A percentile compares a stretch with the other conserved stretches of the same genome.
Evolutionary conservation across 2,797 vertebrate genomes (phyloP).

Genomic region (Enteromius thamalakanensis): DNA sequence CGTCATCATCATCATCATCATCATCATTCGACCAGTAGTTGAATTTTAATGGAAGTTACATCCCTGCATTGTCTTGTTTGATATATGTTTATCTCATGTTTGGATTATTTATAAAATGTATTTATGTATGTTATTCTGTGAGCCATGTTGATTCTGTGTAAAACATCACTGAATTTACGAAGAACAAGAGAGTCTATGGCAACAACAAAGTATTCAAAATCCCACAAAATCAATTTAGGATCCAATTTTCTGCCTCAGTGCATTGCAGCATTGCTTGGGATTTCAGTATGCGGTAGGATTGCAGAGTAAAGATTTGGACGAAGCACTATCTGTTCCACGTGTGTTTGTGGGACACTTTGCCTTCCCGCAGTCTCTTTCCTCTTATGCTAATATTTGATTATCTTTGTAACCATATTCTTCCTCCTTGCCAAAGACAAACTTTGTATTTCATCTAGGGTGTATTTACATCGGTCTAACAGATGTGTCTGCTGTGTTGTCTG

Average conservation of each 20-base stretch:
- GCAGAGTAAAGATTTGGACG: constrained; percentile 17
- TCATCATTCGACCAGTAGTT: not conserved
- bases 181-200: constrained; percentile 10
- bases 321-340: not conserved
- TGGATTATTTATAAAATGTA: not conserved
- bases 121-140: not conserved
- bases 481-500: constrained; percentile 22
- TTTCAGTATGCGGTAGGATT: constrained; percentile 29
- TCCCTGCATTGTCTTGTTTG: not conserved
- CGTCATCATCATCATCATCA: not conserved
- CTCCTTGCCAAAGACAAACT: not conserved
- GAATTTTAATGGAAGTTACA: not conserved
- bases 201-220: constrained; percentile 43
- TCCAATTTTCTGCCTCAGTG: constrained; percentile 54
- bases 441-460: constrained; percentile 1
- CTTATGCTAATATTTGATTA: not conserved
- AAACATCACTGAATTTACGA: constrained; percentile 21
- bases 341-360: not conserved
- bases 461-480: constrained; percentile 27
- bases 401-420: constrained; percentile 8
- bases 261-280: constrained; percentile 30
- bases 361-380: constrained; percentile 1
- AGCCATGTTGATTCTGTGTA: constrained; percentile 16
- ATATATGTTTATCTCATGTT: not conserved
- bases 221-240: constrained; percentile 46